These are phyloP conservation scores for Netelia melanura DNA, from an alignment of 2,888 invertebrate genomes.

Conservation along the genomic window DNA sequence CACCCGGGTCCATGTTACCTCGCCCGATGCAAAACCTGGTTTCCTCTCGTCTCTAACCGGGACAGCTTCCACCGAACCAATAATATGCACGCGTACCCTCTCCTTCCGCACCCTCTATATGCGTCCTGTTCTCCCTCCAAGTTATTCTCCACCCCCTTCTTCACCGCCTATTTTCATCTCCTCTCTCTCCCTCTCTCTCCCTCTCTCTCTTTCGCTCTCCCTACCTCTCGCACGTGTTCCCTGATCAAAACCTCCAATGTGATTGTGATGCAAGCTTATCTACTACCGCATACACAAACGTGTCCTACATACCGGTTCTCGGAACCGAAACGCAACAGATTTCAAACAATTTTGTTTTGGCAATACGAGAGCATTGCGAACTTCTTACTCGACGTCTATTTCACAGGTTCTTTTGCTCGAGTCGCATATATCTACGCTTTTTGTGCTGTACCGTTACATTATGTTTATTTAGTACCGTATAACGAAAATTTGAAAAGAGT, in stretches of 20 bases:
- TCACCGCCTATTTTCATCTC: not conserved
- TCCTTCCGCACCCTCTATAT: slow-evolving; percentile 1
- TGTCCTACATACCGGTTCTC: not conserved
- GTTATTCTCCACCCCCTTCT: slow-evolving; percentile 1
- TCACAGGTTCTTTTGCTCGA: not conserved
- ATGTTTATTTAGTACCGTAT: not conserved
- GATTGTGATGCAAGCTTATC: slow-evolving; percentile 42
- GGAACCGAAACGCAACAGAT: not conserved
- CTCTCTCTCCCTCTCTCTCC: slow-evolving; percentile 5
- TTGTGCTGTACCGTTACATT: too few species aligned
- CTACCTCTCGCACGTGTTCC: slow-evolving; percentile 45
- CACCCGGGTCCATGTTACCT: slow-evolving; percentile 56
- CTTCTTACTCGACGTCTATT: not conserved
- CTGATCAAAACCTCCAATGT: slow-evolving; percentile 63
- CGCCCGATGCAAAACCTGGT: slow-evolving; percentile 50
- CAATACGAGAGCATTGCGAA: not conserved
- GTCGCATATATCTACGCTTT: not conserved
- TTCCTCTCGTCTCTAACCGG: slow-evolving; percentile 47
- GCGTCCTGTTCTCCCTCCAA: slow-evolving; percentile 24
- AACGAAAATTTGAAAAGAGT: not conserved
- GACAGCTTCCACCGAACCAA: slow-evolving; percentile 62
- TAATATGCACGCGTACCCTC: slow-evolving; percentile 34
- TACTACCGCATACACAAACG: not conserved
- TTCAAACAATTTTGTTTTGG: not conserved
- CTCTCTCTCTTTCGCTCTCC: not conserved